A percentile compares a stretch with the other conserved stretches of the same genome.
These are phyloP conservation scores for Lutjanus argentimaculatus DNA, from an alignment of 2,797 vertebrate species.

Conservation along the genomic window DNA sequence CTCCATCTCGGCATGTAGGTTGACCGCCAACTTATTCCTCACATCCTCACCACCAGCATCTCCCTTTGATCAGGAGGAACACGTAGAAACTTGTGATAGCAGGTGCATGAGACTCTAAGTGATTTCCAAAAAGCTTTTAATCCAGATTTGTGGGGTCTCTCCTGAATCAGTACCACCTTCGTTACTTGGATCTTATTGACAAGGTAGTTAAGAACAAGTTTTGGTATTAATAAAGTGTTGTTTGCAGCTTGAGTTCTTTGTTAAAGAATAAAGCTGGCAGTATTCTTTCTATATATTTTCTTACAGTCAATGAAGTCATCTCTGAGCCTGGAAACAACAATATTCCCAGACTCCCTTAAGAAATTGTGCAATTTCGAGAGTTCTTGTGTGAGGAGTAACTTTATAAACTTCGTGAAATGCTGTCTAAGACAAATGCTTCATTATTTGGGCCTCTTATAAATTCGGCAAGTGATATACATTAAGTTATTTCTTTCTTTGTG, in stretches of 20 bases:
- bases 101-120: slow-evolving; percentile 5
- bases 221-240: background rate
- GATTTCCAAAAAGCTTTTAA: slow-evolving; percentile 11
- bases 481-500: no score
- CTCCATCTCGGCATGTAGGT: slow-evolving; percentile 27
- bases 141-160: background rate
- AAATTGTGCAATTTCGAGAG: no score
- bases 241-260: background rate
- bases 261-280: no score
- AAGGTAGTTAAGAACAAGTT: background rate
- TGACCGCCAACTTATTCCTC: slow-evolving; percentile 58
- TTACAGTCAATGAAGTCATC: no score
- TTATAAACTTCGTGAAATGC: no score
- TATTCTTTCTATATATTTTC: no score
- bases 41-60: slow-evolving; percentile 41
- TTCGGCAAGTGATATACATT: no score
- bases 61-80: slow-evolving; percentile 51
- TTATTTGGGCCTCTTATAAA: no score
- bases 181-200: background rate
- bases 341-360: no score
- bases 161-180: background rate
- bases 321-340: no score
- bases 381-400: no score
- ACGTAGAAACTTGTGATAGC: slow-evolving; percentile 12
- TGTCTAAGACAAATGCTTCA: no score